Evolutionary conservation across 2,888 invertebrate genomes (phyloP), one percentile per base, ranked within the genome.

Genomic region (Lepidochrysops patricia): DNA sequence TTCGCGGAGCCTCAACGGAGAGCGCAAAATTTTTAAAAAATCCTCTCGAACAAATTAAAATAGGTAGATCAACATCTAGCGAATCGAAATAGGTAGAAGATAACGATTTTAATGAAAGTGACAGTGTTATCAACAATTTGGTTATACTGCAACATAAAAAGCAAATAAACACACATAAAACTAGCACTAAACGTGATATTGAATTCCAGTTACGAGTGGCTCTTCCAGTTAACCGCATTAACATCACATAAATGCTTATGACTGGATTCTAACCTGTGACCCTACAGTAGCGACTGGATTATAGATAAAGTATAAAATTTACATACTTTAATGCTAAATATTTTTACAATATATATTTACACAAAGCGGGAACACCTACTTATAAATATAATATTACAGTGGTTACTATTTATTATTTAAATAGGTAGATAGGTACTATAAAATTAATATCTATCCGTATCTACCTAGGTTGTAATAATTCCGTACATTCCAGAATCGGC

Each of bases 211-310:
- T 54, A 54, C 29, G 52, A 15, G 6, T 27, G 19, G 9, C 12
- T 43, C 43, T 43, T 4, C 12, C 54, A 26, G 9, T 29, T 29
- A 29, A 27, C 23, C 15, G 29, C 27, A 52, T 15, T 52, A 52
- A 52, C 52, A 29, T 29, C 54, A 54, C 54, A 54, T 54, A 54
- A 54, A 54, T 32, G 54, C 29, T 29, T 29, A 54, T 32, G 54
- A 32, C 54, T 54, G 15, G 54, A 32, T 19, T 29, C 27, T 27
- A 54, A 54, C 54, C 54, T 54, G 54, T 54, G 54, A 54, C 54
- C 54, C 27, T 19, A 32, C 32, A 32, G 54, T 32, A 54, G 54
- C 54, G 29, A 19, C 32, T 6, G 15, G 32, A 13, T 32, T 32
- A 19, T 4, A 15, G 6, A 29, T 54, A 26, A 12, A 54, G 15